Conservation (phyloP, 2,888 invertebrate species). For the Zygothrica quintamaculata region DNA sequence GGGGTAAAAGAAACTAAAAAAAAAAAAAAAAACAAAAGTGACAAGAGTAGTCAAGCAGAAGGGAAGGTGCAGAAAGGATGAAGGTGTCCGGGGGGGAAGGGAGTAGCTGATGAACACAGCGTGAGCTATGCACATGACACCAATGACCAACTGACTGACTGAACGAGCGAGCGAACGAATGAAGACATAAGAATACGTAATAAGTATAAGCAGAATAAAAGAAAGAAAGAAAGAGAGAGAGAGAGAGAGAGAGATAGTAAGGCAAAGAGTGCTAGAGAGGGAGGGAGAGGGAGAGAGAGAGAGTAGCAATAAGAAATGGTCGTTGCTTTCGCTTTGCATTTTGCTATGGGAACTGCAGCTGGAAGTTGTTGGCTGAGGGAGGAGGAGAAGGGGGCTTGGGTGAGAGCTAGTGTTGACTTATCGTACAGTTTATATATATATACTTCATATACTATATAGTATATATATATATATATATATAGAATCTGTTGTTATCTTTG, state of each 20-base stretch:
- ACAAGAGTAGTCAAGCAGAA: too few relatives aligned
- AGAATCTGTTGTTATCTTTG: slow-evolving; percentile 7
- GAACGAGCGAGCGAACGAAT: slow-evolving; percentile 69
- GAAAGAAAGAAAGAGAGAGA: slow-evolving; percentile 1
- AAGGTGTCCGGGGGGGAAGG: too few relatives aligned
- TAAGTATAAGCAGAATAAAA: slow-evolving; percentile 12
- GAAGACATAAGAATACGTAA: slow-evolving; percentile 34
- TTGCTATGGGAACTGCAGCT: not conserved
- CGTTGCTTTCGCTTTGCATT: slow-evolving; percentile 11
- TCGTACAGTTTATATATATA: slow-evolving; percentile 11
- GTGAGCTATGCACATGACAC: slow-evolving; percentile 67
- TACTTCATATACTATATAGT: too few relatives aligned
- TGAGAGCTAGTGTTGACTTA: slow-evolving; percentile 11
- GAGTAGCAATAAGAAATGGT: slow-evolving; percentile 15
- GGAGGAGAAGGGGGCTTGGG: too few relatives aligned
- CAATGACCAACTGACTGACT: slow-evolving; percentile 83
- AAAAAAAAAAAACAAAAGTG: too few relatives aligned
- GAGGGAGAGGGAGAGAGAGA: slow-evolving; percentile 1
- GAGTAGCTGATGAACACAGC: too few relatives aligned
- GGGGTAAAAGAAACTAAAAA: too few relatives aligned
- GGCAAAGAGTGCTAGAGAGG: slow-evolving; percentile 1
- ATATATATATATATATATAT: too few relatives aligned
- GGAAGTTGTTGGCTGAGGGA: too few relatives aligned
- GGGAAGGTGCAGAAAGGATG: too few relatives aligned
- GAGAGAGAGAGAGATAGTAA: not conserved